Conservation (phyloP, 2,888 invertebrate genomes). For the Stratiomys singularior region DNA sequence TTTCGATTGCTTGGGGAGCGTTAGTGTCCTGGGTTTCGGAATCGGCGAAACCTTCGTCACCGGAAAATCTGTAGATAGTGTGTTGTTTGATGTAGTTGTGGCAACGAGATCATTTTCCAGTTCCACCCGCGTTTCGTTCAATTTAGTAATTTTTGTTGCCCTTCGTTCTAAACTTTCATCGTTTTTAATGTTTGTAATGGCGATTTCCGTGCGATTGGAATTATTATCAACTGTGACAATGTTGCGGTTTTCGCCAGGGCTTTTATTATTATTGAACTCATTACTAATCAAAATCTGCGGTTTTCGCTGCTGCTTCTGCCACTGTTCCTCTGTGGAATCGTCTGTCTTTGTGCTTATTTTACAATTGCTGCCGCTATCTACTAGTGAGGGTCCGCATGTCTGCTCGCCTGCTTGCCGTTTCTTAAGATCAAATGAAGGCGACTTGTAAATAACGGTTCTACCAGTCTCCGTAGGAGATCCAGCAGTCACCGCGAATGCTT, state of each 20-base stretch:
- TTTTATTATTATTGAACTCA: slow-evolving; percentile 52
- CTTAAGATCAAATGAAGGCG: slow-evolving; percentile 62
- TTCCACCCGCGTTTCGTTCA: background rate
- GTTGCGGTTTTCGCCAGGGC: slow-evolving; percentile 51
- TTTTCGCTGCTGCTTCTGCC: slow-evolving; percentile 49
- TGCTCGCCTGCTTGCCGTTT: slow-evolving; percentile 59
- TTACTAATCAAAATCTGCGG: slow-evolving; percentile 40
- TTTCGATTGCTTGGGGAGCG: slow-evolving; percentile 37
- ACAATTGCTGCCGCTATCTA: background rate
- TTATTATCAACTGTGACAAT: slow-evolving; percentile 44
- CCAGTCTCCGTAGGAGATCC: slow-evolving; percentile 57
- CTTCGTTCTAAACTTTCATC: background rate
- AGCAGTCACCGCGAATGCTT: slow-evolving; percentile 48
- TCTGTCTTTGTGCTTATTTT: slow-evolving; percentile 37
- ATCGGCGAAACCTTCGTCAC: slow-evolving; percentile 47
- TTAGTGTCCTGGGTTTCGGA: slow-evolving; percentile 50
- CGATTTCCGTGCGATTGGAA: slow-evolving; percentile 49
- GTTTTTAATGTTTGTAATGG: slow-evolving; percentile 47
- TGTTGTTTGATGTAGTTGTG: slow-evolving; percentile 20
- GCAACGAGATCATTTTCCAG: background rate
- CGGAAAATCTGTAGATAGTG: slow-evolving; percentile 15
- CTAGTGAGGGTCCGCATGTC: slow-evolving; percentile 52
- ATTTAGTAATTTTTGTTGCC: background rate
- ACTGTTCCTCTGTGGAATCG: slow-evolving; percentile 35
- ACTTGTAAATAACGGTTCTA: slow-evolving; percentile 65